These are phyloP conservation scores for Sapajus apella DNA, from an alignment of 2,113 vertebrate genomes.

Conservation along the genomic window DNA sequence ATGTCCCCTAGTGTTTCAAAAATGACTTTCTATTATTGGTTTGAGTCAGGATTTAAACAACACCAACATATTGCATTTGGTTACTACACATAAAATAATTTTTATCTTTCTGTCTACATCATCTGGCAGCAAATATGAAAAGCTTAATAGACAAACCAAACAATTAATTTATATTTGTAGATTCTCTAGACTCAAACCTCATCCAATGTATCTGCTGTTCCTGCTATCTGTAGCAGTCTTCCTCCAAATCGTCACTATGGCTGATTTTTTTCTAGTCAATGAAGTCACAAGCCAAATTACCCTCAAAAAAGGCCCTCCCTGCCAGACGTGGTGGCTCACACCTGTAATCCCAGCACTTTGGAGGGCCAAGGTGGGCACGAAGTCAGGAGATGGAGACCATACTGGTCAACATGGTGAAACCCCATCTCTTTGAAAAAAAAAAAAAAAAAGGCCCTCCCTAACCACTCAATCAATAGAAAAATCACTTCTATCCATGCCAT, in stretches of 20 bases:
- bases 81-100: not conserved
- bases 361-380: too few relatives aligned
- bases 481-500: not conserved
- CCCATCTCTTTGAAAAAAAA: too few relatives aligned
- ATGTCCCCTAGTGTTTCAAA: slow-evolving; percentile 8
- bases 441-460: not conserved
- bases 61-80: not conserved
- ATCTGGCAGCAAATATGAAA: slow-evolving; percentile 26
- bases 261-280: not conserved
- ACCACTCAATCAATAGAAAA: not conserved
- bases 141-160: slow-evolving; percentile 1
- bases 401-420: too few relatives aligned
- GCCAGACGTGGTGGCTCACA: too few relatives aligned
- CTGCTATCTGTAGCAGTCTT: not conserved
- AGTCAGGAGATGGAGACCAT: too few relatives aligned
- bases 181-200: not conserved
- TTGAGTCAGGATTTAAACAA: slow-evolving; percentile 36
- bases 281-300: not conserved
- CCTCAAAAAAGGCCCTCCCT: not conserved
- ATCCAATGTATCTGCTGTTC: not conserved
- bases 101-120: not conserved
- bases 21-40: slow-evolving; percentile 12
- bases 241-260: not conserved
- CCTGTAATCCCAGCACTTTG: too few relatives aligned
- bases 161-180: not conserved